Conservation (phyloP, 2,797 vertebrate genomes). For the Rhinichthys osculus region DNA sequence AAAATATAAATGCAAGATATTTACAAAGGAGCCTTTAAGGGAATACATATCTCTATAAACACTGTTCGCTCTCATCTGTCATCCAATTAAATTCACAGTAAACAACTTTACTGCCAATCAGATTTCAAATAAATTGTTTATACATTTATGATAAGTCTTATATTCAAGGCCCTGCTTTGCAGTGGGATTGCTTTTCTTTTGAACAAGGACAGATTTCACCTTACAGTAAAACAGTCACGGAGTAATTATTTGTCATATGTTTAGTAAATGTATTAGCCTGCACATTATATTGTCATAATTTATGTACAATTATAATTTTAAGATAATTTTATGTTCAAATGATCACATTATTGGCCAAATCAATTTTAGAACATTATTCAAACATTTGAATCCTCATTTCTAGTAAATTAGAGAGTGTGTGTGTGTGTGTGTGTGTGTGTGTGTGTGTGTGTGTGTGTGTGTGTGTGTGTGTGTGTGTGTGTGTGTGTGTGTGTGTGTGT, state of each 20-base stretch:
- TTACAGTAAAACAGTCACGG: neutral
- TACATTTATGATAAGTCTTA: neutral
- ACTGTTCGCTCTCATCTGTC: neutral
- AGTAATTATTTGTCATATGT: neutral
- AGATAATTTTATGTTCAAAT: neutral
- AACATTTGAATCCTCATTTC: neutral
- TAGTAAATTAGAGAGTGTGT: neutral
- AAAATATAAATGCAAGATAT: constrained; percentile 22
- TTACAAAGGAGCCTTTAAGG: neutral
- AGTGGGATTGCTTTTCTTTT: neutral
- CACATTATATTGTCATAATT: neutral
- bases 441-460: too few relatives aligned
- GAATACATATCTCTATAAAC: neutral
- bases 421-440: too few relatives aligned
- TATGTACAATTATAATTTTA: neutral
- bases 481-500: too few relatives aligned
- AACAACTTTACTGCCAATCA: neutral
- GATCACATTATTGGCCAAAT: neutral
- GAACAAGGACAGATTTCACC: neutral
- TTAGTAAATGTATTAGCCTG: neutral
- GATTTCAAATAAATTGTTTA: neutral
- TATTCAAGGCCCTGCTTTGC: neutral
- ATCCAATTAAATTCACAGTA: neutral
- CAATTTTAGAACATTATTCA: neutral
- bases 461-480: too few relatives aligned